Evolutionary conservation across 2,113 vertebrate genomes (phyloP).

Genomic region (Sciurus niger): DNA sequence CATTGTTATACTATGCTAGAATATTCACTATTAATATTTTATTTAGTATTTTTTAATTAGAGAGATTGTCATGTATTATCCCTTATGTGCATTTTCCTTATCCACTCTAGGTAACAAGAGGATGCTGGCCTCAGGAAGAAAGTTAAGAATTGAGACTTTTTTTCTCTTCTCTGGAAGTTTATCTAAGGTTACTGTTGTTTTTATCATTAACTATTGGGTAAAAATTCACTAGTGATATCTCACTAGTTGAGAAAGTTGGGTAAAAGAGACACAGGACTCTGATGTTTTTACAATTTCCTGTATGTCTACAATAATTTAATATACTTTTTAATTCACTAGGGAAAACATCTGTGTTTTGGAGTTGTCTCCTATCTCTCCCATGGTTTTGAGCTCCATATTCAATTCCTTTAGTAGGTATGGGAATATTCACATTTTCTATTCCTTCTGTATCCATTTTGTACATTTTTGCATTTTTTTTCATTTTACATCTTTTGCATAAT

Average conservation of each 20-base stretch:
- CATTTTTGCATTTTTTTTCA: not conserved
- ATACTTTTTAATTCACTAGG: not conserved
- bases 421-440: not conserved
- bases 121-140: not conserved
- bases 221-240: conserved; percentile 29
- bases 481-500: not conserved
- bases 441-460: not conserved
- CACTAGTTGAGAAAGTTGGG: not conserved
- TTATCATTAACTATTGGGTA: not conserved
- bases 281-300: not conserved
- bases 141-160: not conserved
- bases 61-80: not conserved
- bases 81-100: not conserved
- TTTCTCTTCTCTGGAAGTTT: not conserved
- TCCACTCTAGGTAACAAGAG: not conserved
- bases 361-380: not conserved
- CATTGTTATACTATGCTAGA: not conserved
- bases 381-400: not conserved
- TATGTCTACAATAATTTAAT: conserved; percentile 11
- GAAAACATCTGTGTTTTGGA: not conserved
- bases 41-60: not conserved
- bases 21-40: not conserved
- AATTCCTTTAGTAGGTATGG: not conserved
- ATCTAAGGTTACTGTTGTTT: not conserved
- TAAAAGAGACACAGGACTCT: not conserved